Percentiles rank a stretch among this genome's conserved stretches.
Conservation (phyloP, 2,113 vertebrate species). For the Siphamia tubifer region DNA sequence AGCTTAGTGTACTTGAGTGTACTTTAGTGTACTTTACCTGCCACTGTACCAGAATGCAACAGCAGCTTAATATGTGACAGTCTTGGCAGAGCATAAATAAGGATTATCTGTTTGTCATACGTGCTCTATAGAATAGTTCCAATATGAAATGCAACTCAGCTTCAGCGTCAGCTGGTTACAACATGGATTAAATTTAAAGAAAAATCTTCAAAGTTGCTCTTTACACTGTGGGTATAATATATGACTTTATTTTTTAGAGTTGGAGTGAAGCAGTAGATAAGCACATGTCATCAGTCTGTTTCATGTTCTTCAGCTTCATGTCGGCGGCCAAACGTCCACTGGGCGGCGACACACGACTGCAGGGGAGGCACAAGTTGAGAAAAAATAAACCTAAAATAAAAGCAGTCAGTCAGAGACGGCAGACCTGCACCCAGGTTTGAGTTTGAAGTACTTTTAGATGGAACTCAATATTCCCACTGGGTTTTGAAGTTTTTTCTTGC, state of each 20-base stretch:
- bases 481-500: too few species aligned
- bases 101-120: conserved; percentile 74
- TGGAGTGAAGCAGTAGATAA: conserved; percentile 37
- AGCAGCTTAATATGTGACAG: conserved; percentile 70
- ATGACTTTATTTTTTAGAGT: conserved; percentile 13
- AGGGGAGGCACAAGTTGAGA: too few species aligned
- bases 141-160: conserved; percentile 71
- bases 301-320: too few species aligned
- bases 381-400: too few species aligned
- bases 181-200: conserved; percentile 65
- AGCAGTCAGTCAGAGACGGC: too few species aligned
- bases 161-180: conserved; percentile 54
- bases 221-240: conserved; percentile 17
- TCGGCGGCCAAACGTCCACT: too few species aligned
- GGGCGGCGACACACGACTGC: too few species aligned
- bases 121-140: conserved; percentile 62
- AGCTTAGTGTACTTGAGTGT: conserved; percentile 74
- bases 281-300: conserved; percentile 44
- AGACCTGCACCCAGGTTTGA: too few species aligned
- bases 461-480: too few species aligned
- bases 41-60: conserved; percentile 69
- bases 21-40: conserved; percentile 77
- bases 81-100: conserved; percentile 71
- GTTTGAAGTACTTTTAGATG: too few species aligned
- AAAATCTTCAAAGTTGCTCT: conserved; percentile 66